A percentile compares a stretch with the other conserved stretches of the same genome.
These are phyloP conservation scores for Syncerus caffer DNA, from an alignment of 2,797 vertebrate species.

Conservation along the genomic window DNA sequence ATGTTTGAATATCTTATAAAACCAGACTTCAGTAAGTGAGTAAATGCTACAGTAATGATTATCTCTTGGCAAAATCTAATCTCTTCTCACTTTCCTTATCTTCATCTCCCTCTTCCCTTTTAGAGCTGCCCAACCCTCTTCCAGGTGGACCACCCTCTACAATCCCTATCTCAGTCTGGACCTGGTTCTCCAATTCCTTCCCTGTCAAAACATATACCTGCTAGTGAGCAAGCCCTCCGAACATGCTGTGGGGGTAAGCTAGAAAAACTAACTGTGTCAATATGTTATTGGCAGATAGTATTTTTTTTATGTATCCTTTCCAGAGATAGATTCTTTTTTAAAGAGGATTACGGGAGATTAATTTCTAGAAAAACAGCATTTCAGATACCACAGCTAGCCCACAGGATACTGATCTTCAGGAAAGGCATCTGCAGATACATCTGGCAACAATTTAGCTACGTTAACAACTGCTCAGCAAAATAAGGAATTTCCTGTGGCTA, in stretches of 20 bases:
- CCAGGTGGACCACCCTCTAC: not conserved
- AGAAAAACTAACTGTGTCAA: not conserved
- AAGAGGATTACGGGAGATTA: conserved; percentile 10
- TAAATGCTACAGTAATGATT: not conserved
- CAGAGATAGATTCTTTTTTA: not conserved
- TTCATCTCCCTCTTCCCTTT: not conserved
- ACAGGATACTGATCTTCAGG: not conserved
- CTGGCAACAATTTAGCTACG: not conserved
- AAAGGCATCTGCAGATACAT: not conserved
- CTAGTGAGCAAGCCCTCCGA: not conserved
- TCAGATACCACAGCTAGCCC: not conserved
- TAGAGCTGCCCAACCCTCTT: not conserved
- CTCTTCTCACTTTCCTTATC: not conserved
- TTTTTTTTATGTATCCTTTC: conserved; percentile 4
- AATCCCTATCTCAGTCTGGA: not conserved
- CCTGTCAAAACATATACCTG: not conserved
- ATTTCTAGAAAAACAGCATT: conserved; percentile 21
- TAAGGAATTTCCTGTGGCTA: not conserved
- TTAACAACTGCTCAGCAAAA: not conserved
- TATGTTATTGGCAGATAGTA: not conserved
- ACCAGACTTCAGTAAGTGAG: not conserved
- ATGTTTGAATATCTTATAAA: not conserved
- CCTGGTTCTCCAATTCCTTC: not conserved
- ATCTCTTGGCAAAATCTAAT: not conserved
- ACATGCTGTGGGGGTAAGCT: not conserved